A percentile compares a stretch with the other conserved stretches of the same genome.
phyloP scores from a whole-genome alignment of 64 coral and sea anemone species.

The Catalaphyllia jardinei region DNA sequence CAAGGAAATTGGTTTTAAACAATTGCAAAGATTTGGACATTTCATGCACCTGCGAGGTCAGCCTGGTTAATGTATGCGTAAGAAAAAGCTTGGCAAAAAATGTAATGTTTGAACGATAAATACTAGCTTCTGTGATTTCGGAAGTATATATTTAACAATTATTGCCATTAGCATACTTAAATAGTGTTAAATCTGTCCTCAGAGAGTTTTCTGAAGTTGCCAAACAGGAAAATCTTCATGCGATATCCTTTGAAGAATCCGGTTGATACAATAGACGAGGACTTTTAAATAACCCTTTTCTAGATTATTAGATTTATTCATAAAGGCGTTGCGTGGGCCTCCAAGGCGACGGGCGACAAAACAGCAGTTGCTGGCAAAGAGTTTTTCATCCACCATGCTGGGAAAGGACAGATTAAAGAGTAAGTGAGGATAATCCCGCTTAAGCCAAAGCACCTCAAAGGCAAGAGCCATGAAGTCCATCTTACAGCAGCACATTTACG shows the following conservation, averaged over 20 bases:
- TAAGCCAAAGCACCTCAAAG: not conserved
- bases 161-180: not conserved
- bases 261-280: not conserved
- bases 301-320: constrained; percentile 22
- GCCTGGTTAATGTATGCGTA: not conserved
- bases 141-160: not conserved
- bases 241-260: not conserved
- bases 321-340: not conserved
- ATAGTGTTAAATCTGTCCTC: not conserved
- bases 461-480: constrained; percentile 17
- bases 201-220: not conserved
- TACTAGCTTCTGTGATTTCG: not conserved
- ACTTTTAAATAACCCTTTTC: not conserved
- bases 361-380: not conserved
- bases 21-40: constrained; percentile 1
- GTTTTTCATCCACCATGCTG: constrained; percentile 1
- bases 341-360: constrained; percentile 29
- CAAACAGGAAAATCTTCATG: not conserved
- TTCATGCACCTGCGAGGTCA: constrained; percentile 8
- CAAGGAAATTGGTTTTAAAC: constrained; percentile 4
- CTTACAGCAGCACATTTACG: constrained; percentile 24
- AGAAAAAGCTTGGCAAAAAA: not conserved
- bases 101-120: not conserved
- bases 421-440: not conserved
- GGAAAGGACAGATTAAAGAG: constrained; percentile 5